Evolutionary conservation across 1,140 invertebrate genomes (phyloP).

Genomic region (Ips nitidus): DNA sequence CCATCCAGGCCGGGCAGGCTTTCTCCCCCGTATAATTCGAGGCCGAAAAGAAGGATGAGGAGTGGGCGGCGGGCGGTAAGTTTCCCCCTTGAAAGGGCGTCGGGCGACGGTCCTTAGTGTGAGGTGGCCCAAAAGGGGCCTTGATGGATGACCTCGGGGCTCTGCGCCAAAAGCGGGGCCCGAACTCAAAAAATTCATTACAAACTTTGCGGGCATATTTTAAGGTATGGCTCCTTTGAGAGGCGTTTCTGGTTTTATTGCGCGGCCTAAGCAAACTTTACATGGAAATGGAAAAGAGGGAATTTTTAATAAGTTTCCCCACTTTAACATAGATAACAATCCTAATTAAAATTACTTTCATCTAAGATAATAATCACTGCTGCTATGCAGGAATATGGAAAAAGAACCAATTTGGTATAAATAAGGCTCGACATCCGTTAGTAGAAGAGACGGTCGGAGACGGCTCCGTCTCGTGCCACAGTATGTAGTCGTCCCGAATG

Average conservation of each 20-base stretch:
- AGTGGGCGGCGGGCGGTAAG: slow-evolving; percentile 40
- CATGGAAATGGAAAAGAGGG: neutral
- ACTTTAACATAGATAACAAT: too few relatives aligned
- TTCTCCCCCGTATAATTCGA: slow-evolving; percentile 41
- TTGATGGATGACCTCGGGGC: slow-evolving; percentile 49
- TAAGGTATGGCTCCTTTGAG: slow-evolving; percentile 46
- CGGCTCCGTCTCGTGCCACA: too few relatives aligned
- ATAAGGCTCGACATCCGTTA: too few relatives aligned
- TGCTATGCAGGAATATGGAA: too few relatives aligned
- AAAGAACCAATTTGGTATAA: too few relatives aligned
- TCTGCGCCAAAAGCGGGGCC: slow-evolving; percentile 28
- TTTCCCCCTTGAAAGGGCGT: slow-evolving; percentile 43
- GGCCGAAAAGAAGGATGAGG: slow-evolving; percentile 41
- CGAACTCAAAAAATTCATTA: slow-evolving; percentile 43
- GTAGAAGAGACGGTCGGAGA: too few relatives aligned
- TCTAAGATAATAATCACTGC: too few relatives aligned
- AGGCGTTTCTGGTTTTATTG: slow-evolving; percentile 26
- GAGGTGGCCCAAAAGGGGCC: slow-evolving; percentile 43
- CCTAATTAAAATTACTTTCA: too few relatives aligned
- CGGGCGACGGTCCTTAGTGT: slow-evolving; percentile 43
- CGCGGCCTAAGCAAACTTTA: slow-evolving; percentile 20
- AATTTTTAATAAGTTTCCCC: neutral
- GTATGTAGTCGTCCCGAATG: too few relatives aligned
- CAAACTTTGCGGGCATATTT: slow-evolving; percentile 41
- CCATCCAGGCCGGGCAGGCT: slow-evolving; percentile 28